phyloP scores from a whole-genome alignment of 2,888 invertebrate species.

The Electrophaes corylata region DNA sequence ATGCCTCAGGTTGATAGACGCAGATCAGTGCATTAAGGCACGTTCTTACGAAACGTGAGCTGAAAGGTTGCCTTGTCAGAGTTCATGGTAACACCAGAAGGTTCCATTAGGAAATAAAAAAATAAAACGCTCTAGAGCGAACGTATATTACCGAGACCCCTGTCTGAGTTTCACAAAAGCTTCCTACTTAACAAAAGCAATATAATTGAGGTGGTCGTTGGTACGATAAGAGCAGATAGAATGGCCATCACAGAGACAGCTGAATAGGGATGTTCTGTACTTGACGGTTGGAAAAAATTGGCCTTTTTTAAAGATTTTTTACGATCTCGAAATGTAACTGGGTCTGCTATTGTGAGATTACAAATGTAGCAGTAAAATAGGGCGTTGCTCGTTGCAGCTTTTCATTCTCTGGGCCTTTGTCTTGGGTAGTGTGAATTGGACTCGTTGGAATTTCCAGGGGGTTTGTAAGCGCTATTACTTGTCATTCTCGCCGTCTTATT shows the following conservation, averaged over 20 bases:
- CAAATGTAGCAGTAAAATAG: constrained; percentile 36
- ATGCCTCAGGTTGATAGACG: too few relatives aligned
- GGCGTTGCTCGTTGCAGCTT: constrained; percentile 36
- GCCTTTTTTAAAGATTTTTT: constrained; percentile 39
- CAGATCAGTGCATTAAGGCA: too few relatives aligned
- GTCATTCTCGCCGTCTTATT: constrained; percentile 9
- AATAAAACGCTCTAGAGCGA: too few relatives aligned
- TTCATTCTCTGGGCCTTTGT: constrained; percentile 21
- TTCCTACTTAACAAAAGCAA: constrained; percentile 37
- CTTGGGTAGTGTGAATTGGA: constrained; percentile 20
- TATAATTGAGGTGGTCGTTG: constrained; percentile 41
- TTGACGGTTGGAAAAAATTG: constrained; percentile 39
- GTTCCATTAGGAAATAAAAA: too few relatives aligned
- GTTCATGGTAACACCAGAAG: too few relatives aligned
- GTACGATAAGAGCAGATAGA: constrained; percentile 39
- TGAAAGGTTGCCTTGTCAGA: too few relatives aligned
- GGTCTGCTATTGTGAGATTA: constrained; percentile 39
- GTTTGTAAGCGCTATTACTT: constrained; percentile 4
- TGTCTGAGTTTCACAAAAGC: constrained; percentile 25
- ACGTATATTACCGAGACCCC: too few relatives aligned
- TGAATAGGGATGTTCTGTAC: constrained; percentile 38
- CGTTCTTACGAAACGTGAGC: too few relatives aligned
- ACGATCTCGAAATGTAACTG: constrained; percentile 42
- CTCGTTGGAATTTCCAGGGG: constrained; percentile 15
- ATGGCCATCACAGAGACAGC: constrained; percentile 36